A percentile compares a stretch with the other conserved stretches of the same genome.
Conservation (phyloP, 1,140 invertebrate species). For the Temnothorax longispinosus region DNA sequence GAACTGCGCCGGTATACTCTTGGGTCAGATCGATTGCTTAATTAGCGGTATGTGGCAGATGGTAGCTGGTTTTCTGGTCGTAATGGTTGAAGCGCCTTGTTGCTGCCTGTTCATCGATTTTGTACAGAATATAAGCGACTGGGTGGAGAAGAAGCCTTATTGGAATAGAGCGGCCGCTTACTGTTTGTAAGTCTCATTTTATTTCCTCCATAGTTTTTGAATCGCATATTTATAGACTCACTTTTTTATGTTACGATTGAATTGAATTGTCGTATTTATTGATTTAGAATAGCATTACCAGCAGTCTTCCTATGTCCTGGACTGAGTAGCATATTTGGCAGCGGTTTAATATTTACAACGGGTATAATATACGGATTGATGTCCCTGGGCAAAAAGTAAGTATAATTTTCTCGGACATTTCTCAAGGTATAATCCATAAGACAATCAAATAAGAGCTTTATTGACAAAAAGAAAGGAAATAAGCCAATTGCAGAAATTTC, state of each 20-base stretch:
- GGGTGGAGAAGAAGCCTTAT: conserved; percentile 93
- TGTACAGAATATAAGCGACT: conserved; percentile 93
- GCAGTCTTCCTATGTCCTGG: conserved; percentile 92
- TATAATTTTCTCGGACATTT: not conserved
- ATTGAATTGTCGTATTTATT: conserved; percentile 64
- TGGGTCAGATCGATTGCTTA: conserved; percentile 89
- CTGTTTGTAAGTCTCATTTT: conserved; percentile 89
- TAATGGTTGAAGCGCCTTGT: conserved; percentile 96
- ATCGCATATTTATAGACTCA: not conserved
- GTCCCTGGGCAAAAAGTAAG: conserved; percentile 94
- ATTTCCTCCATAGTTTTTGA: not conserved
- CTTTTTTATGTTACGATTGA: conserved; percentile 4
- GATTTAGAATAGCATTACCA: conserved; percentile 90
- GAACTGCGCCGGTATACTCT: conserved; percentile 90
- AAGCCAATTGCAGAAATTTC: not conserved
- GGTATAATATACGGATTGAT: conserved; percentile 97
- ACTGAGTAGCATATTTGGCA: conserved; percentile 92
- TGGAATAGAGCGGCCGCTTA: conserved; percentile 97
- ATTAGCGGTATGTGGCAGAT: conserved; percentile 95
- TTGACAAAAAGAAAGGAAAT: not conserved
- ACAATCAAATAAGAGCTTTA: not conserved
- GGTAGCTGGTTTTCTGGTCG: conserved; percentile 93
- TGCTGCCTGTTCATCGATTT: conserved; percentile 98
- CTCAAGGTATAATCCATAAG: not conserved
- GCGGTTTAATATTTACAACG: conserved; percentile 94